Evolutionary conservation across 2,888 invertebrate species (phyloP), one percentile per base, ranked within the genome.

Genomic region (Schrankia costaestrigalis): DNA sequence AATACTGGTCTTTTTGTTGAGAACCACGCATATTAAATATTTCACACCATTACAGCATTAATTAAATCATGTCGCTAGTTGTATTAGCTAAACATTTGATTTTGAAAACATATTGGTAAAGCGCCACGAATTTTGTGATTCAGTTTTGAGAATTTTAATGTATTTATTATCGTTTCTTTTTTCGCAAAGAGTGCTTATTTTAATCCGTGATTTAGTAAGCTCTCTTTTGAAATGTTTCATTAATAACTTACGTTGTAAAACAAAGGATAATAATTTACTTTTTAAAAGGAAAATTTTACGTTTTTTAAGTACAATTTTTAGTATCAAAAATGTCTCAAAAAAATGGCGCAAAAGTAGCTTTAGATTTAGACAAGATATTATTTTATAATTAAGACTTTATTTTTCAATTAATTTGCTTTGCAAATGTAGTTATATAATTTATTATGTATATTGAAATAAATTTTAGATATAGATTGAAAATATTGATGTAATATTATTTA

Each of bases 1-100:
- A 95, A 93, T 2, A 91, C 95, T 60, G 93, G 94, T 47, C 92
- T 98, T 58, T 99, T 97, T 87, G 93, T 99, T 59, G 96, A 97
- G 67, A 95, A 98, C 87, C 99, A 99, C 84, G 95, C 96, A 58
- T 99, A 99, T 85, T 99, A 97, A 91, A 71, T 13, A 10, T n/a
- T 9, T n/a, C 47, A 46, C 38, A 47, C 31, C 39, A 39, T n/a
- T 27, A 35, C 13, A 10, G 40, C 36, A 54, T 49, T 47, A 31
- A 23, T 31, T n/a, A n/a, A 40, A 46, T 41, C 22, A 40, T 33
- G 30, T 50, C 42, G 37, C 37, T 52, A 58, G 26, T 27, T 36
- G 33, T 34, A 41, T 26, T 51, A 51, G 45, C 45, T 15, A 22
- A 22, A 9, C n/a, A n/a, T 3, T 35, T 26, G 38, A 25, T 31